A percentile compares a stretch with the other conserved stretches of the same genome.
phyloP scores from a whole-genome alignment of 2,888 invertebrate genomes.

The Eristalis pertinax region DNA sequence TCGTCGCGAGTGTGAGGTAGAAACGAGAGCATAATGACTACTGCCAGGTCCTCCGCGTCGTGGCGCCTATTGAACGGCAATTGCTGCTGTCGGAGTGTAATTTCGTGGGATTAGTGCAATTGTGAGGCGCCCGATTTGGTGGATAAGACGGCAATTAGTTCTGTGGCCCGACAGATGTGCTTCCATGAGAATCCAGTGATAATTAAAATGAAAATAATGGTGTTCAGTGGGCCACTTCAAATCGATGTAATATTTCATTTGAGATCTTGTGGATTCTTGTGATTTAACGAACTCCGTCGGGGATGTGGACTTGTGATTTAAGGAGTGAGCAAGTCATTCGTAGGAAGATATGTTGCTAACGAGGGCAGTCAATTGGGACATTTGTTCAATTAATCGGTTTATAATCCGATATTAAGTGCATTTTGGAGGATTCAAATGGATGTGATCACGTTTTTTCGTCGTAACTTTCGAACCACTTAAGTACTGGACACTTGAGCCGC shows the following conservation, averaged over 20 bases:
- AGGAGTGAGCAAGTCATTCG: no score
- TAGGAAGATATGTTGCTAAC: no score
- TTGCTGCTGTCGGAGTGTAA: slow-evolving; percentile 8
- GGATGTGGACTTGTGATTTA: not conserved
- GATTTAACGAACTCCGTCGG: not conserved
- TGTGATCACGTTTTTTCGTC: no score
- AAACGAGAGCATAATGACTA: not conserved
- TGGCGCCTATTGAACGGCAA: slow-evolving; percentile 17
- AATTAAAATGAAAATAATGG: slow-evolving; percentile 26
- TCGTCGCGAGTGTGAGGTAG: not conserved
- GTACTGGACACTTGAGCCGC: no score
- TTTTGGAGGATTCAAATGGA: no score
- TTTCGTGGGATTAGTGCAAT: slow-evolving; percentile 16
- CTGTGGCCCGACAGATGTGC: not conserved
- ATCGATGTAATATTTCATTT: slow-evolving; percentile 9
- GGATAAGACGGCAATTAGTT: slow-evolving; percentile 20
- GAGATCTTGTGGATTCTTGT: not conserved
- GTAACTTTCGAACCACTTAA: no score
- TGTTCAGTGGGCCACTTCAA: not conserved
- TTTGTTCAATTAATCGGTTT: no score
- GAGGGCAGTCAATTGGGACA: no score
- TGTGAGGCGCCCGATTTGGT: not conserved
- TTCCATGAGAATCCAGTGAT: not conserved
- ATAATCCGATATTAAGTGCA: no score
- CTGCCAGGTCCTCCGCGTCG: not conserved